Base-by-base conservation (phyloP, 1,140 invertebrate genomes). In the Tetraneura akinire region DNA sequence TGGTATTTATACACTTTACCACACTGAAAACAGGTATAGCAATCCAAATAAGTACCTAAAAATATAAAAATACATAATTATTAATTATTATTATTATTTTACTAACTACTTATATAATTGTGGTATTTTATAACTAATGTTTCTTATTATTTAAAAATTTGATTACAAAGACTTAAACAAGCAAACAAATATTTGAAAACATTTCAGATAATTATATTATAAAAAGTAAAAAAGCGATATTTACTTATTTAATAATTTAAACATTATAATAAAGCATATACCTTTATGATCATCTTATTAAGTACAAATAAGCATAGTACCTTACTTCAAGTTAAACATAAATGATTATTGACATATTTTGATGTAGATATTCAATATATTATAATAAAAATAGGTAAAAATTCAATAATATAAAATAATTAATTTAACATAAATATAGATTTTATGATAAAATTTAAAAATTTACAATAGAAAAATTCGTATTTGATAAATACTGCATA, bases 1-100 rank as follows among this genome's bases (percentile, higher is more conserved):
- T 83, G 85, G 9, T 81, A 70, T 29, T 82, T 81, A 70, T 82
- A 83, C 6, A 62, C 23, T 71, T 81, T 81, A 49, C 64, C 55
- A 66, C 82, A 83, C 8, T 80, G 64, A 51, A 71, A 60, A 70
- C 84, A 84, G 3, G 14, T 42, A 71, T 80, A 81, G 16, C 3
- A 49, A 49, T 51, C 68, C 29, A 18, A 51, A 71, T n/a, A 32
- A 71, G 16, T 71, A 51, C 68, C 68, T 71, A 71, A 14, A 71
- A 71, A 51, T 16, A 71, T 1, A 71, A 51, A 71, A 51, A 32
- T 11, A 71, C 11, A 23, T 13, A 32, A 10, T 71, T 71, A 71
- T 71, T 29, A 29, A 29, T 23, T 26, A 18, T 18, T 29, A 11
- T 1, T 13, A 18, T 4, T 51, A 49, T 8, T 47, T 8, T 13